Evolutionary conservation across 2,113 vertebrate species (phyloP), one percentile per base, ranked within the genome.

Genomic region (Cyrtonyx montezumae): DNA sequence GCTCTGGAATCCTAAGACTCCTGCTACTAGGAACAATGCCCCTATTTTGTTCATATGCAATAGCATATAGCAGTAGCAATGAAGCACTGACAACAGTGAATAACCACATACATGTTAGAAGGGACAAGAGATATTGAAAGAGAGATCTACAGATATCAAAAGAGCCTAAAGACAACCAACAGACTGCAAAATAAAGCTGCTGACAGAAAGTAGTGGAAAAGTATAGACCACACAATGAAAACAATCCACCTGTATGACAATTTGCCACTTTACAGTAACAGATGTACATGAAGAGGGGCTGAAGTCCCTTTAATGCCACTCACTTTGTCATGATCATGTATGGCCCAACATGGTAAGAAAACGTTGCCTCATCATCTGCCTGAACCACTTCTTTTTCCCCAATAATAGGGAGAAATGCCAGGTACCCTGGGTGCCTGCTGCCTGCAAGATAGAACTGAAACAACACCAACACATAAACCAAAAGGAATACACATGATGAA

Each of bases 291-390:
- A 19, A 68, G 30, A 66, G 14, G 32, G 26, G 13, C 7, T 65
- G 37, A 90, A 88, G 73, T 17, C 46, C 28, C 8, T 59, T 45
- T 8, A 19, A 70, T 63, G 66, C 20, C 68, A 94, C 98, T 98
- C 96, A 99, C 99, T 98, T 98, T 93, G 97, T 98, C 98, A 99
- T 98, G 65, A 67, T 56, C 95, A 97, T 98, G 90, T 97, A 97
- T 7, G 98, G 97, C 56, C 98, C 98, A 78, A 97, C 97, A 17
- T 61, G 91, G 96, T 98, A 98, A 5, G 98, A 98, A 87, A 97
- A 97, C 0, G 96, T 89, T 11, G 98, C 94, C 37, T 98, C 98
- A 56, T 98, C 98, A 5, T 98, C 98, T 56, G 97, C 98, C 92
- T 98, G 98, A 13, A 94, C 66, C 78, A 99, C 82, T 9, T 99